Conservation (phyloP, 2,797 vertebrate genomes). For the Parauchenoglanis punctatus region DNA sequence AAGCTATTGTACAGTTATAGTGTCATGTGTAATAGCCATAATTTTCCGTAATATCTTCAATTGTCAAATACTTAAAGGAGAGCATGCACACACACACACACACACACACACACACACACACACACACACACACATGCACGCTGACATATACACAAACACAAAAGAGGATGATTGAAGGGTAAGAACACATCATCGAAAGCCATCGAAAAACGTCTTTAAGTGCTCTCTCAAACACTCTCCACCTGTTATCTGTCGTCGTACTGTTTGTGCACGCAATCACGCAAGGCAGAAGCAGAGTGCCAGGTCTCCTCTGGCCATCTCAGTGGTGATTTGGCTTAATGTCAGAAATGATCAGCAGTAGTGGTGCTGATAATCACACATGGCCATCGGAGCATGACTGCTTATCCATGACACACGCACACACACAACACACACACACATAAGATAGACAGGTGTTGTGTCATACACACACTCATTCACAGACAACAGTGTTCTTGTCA, state of each 20-base stretch:
- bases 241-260: background rate
- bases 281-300: background rate
- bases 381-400: background rate
- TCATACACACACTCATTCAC: conserved; percentile 5
- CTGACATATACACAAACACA: conserved; percentile 7
- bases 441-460: background rate
- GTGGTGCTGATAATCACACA: conserved; percentile 15
- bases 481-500: background rate
- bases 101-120: background rate
- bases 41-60: conserved; percentile 4
- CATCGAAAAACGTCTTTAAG: conserved; percentile 1
- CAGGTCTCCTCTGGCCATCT: conserved; percentile 8
- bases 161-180: conserved; percentile 29
- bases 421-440: conserved; percentile 21
- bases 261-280: background rate
- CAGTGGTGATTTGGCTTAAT: conserved; percentile 28
- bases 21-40: background rate
- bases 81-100: background rate
- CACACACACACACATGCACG: background rate
- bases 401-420: background rate
- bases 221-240: background rate
- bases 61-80: conserved; percentile 2
- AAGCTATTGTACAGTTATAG: conserved; percentile 13
- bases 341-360: conserved; percentile 22
- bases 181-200: conserved; percentile 9